Conservation (phyloP, 1,140 invertebrate genomes). For the Bombus pascuorum region DNA sequence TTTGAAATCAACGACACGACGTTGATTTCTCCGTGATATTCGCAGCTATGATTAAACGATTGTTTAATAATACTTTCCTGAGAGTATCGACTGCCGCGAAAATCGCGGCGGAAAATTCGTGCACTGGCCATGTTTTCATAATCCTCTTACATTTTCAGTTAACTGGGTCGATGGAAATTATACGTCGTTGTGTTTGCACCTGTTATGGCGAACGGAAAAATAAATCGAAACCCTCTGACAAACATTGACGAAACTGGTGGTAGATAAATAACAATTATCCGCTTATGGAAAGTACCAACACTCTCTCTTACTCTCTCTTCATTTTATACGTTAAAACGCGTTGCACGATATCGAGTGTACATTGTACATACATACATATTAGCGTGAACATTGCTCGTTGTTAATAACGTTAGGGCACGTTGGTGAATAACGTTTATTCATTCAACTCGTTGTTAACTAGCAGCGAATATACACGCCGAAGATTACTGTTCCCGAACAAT, state of each 20-base stretch:
- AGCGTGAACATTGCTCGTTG: background rate
- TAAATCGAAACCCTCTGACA: slow-evolving; percentile 18
- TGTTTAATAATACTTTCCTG: background rate
- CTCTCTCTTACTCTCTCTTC: background rate
- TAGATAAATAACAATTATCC: slow-evolving; percentile 18
- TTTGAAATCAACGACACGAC: background rate
- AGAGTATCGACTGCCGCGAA: background rate
- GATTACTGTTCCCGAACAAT: background rate
- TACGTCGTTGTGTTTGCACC: slow-evolving; percentile 47
- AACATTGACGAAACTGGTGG: slow-evolving; percentile 14
- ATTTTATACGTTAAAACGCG: background rate
- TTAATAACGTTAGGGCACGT: background rate
- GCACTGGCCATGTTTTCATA: slow-evolving; percentile 53
- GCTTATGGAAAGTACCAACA: background rate
- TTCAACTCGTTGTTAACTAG: background rate
- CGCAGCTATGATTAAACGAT: background rate
- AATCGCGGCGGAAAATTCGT: slow-evolving; percentile 21
- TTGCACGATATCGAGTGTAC: background rate
- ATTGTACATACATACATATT: background rate
- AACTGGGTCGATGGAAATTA: slow-evolving; percentile 64
- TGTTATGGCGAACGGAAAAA: background rate
- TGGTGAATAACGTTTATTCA: background rate
- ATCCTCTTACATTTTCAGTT: slow-evolving; percentile 67
- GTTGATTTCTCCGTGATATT: background rate
- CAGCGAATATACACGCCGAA: background rate